These are phyloP conservation scores for Saguinus midas DNA, from an alignment of 2,113 vertebrate genomes.

Conservation along the genomic window DNA sequence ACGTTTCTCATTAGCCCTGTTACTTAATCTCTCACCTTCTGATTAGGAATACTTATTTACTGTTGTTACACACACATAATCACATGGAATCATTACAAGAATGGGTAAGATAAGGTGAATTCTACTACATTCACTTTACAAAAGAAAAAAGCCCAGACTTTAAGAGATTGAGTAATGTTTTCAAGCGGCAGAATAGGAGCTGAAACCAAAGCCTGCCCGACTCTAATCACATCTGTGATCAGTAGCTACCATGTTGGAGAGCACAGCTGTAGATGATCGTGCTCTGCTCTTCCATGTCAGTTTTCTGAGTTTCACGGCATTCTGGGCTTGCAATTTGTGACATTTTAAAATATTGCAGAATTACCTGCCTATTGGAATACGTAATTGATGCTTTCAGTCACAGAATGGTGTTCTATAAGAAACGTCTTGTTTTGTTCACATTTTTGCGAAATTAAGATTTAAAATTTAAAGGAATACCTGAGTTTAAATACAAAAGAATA, in stretches of 20 bases:
- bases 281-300: background rate
- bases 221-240: background rate
- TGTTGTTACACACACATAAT: background rate
- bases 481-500: background rate
- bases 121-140: background rate
- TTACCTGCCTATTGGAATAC: background rate
- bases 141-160: background rate
- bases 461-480: background rate
- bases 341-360: slow-evolving; percentile 16
- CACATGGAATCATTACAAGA: background rate
- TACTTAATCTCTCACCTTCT: background rate
- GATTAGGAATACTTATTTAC: background rate
- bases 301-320: background rate
- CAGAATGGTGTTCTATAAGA: background rate
- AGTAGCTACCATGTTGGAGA: background rate
- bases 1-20: background rate
- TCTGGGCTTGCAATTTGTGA: background rate
- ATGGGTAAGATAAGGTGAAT: background rate
- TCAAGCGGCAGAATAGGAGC: background rate
- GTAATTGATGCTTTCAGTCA: background rate
- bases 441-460: background rate
- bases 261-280: background rate
- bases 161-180: background rate
- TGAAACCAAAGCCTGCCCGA: background rate
- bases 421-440: background rate